Evolutionary conservation across 2,113 vertebrate species (phyloP).

Genomic region (Thalassoma bifasciatum): DNA sequence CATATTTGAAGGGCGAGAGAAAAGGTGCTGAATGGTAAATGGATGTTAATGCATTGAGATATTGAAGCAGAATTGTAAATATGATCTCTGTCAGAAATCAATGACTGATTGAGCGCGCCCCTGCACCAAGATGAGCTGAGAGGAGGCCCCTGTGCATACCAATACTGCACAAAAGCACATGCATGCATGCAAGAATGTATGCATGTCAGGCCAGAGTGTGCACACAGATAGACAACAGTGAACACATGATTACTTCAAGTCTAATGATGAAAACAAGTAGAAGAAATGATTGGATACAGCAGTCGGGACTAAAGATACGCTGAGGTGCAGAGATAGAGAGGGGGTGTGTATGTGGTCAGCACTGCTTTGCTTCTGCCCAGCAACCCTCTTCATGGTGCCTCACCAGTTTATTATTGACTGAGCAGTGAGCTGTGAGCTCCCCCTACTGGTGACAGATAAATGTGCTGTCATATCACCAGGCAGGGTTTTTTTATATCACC

Average conservation of each 20-base stretch:
- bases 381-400: conserved; percentile 37
- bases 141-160: conserved; percentile 32
- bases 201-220: background rate
- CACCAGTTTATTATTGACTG: background rate
- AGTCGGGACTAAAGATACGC: conserved; percentile 22
- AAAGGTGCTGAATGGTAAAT: conserved; percentile 4
- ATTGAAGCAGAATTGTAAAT: conserved; percentile 56
- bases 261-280: background rate
- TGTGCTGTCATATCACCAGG: background rate
- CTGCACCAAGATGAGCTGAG: conserved; percentile 15
- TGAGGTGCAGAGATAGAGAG: conserved; percentile 35
- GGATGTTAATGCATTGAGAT: conserved; percentile 45
- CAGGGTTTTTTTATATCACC: background rate
- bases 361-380: conserved; percentile 41
- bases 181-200: background rate
- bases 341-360: conserved; percentile 27
- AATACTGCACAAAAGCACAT: background rate
- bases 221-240: background rate
- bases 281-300: conserved; percentile 20
- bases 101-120: conserved; percentile 51
- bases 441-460: conserved; percentile 84
- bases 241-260: background rate
- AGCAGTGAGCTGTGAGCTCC: conserved; percentile 87
- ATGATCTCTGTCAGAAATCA: conserved; percentile 67
- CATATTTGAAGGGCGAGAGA: conserved; percentile 20